phyloP scores from a whole-genome alignment of 1,140 invertebrate genomes.

The Monochamus saltuarius region DNA sequence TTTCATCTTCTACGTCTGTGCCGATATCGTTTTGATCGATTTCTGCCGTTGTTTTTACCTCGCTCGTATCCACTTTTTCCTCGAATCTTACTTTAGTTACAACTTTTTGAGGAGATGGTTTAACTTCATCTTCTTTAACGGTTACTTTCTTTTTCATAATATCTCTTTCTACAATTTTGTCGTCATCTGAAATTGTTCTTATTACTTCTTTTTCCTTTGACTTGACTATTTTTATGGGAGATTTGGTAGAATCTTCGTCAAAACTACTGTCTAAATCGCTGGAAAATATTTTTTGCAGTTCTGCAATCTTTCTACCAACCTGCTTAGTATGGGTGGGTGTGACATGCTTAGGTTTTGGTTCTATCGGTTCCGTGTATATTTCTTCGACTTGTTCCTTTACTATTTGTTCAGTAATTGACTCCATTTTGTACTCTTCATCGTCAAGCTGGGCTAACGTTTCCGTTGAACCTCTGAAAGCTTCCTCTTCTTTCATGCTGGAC shows the following conservation, averaged over 20 bases:
- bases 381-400: slow-evolving; percentile 27
- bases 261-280: slow-evolving; percentile 11
- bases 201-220: slow-evolving; percentile 8
- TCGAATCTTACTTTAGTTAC: slow-evolving; percentile 22
- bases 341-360: slow-evolving; percentile 23
- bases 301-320: slow-evolving; percentile 54
- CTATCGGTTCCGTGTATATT: slow-evolving; percentile 2
- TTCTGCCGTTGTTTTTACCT: slow-evolving; percentile 31
- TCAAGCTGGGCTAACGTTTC: slow-evolving; percentile 49
- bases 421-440: slow-evolving; percentile 41
- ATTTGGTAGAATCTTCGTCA: slow-evolving; percentile 10
- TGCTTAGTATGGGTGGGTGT: slow-evolving; percentile 44
- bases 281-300: slow-evolving; percentile 54
- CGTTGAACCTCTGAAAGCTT: slow-evolving; percentile 44
- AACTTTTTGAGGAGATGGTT: slow-evolving; percentile 14
- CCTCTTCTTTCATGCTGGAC: slow-evolving; percentile 50
- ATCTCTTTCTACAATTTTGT: background rate
- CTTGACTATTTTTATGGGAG: slow-evolving; percentile 9
- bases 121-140: slow-evolving; percentile 22
- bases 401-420: slow-evolving; percentile 28
- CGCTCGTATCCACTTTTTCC: slow-evolving; percentile 13
- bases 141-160: slow-evolving; percentile 10
- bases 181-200: background rate
- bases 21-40: slow-evolving; percentile 10
- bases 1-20: slow-evolving; percentile 16